These are phyloP conservation scores for Acronicta alni DNA, from an alignment of 2,888 invertebrate genomes.

Conservation along the genomic window DNA sequence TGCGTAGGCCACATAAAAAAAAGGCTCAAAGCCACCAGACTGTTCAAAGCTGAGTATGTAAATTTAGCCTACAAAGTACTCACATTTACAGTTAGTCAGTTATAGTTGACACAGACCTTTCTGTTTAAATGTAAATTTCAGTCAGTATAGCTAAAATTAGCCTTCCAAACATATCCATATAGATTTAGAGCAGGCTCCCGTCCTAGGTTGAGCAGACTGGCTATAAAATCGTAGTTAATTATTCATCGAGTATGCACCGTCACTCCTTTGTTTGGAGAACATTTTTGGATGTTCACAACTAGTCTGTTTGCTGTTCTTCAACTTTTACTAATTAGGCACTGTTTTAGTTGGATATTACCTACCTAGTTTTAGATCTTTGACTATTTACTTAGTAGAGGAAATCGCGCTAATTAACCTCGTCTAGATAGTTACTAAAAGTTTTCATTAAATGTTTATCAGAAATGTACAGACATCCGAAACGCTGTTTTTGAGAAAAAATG, in stretches of 20 bases:
- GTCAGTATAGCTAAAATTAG: background rate
- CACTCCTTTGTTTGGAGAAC: conserved; percentile 17
- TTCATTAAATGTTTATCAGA: too few species aligned
- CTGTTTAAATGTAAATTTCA: too few species aligned
- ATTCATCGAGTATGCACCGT: conserved; percentile 26
- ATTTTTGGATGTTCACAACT: conserved; percentile 18
- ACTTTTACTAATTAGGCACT: conserved; percentile 17
- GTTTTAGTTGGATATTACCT: conserved; percentile 3
- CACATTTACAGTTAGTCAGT: too few species aligned
- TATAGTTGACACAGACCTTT: too few species aligned
- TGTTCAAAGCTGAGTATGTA: too few species aligned
- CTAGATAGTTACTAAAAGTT: background rate
- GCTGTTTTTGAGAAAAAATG: too few species aligned
- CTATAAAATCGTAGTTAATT: conserved; percentile 37
- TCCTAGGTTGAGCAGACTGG: conserved; percentile 11
- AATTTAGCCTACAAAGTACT: too few species aligned
- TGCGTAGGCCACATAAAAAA: too few species aligned
- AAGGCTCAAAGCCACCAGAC: too few species aligned
- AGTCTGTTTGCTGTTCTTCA: conserved; percentile 12
- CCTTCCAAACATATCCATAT: conserved; percentile 8
- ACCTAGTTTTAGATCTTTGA: background rate
- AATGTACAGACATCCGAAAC: too few species aligned
- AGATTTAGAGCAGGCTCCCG: conserved; percentile 11
- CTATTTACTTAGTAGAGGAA: background rate
- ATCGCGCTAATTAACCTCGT: background rate